These are phyloP conservation scores for Pogoniulus pusillus DNA, from an alignment of 2,797 vertebrate genomes.

Conservation along the genomic window DNA sequence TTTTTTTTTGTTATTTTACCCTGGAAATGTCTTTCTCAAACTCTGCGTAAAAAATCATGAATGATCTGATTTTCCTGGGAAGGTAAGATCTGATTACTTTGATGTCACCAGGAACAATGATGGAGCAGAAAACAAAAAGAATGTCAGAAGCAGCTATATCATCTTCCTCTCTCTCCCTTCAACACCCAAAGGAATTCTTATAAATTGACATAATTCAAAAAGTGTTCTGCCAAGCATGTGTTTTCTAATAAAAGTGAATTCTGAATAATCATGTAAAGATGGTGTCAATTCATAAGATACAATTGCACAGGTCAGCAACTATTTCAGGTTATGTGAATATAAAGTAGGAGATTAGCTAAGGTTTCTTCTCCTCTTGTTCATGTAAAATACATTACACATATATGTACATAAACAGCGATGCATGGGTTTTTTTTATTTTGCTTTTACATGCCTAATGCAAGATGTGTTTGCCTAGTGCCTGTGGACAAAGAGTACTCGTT, in stretches of 20 bases:
- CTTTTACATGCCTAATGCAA: background rate
- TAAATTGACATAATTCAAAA: conserved; percentile 7
- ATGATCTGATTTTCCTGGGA: background rate
- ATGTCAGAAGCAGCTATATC: background rate
- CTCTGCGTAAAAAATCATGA: background rate
- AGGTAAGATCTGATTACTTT: background rate
- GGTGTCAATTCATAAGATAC: background rate
- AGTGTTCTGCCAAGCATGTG: background rate
- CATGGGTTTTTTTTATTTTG: background rate
- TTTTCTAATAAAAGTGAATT: background rate
- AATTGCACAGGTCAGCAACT: background rate
- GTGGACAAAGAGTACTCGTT: background rate
- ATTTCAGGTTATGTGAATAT: background rate
- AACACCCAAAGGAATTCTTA: background rate
- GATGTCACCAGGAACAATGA: background rate
- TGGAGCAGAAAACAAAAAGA: background rate
- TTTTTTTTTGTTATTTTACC: background rate
- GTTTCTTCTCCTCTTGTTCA: background rate
- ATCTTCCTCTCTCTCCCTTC: background rate
- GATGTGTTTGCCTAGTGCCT: background rate
- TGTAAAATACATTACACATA: background rate
- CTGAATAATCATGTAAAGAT: background rate
- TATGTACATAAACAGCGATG: background rate
- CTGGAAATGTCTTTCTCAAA: background rate
- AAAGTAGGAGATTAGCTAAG: background rate